Evolutionary conservation across 2,797 vertebrate genomes (phyloP).

Genomic region (Pseudocheirus occidentalis): DNA sequence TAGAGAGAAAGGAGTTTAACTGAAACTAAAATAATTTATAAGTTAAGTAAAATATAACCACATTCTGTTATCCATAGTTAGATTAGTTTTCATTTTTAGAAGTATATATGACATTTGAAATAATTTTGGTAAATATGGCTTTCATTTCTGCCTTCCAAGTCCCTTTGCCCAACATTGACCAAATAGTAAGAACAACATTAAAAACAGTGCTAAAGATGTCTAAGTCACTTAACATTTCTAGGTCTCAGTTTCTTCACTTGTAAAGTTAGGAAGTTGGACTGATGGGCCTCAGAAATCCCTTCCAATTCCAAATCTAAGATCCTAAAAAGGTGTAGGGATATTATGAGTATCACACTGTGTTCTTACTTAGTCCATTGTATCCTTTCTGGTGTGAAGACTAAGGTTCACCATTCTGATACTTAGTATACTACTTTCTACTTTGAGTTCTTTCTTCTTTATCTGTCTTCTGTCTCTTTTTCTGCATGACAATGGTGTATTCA

Average conservation of each 20-base stretch:
- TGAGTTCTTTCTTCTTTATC: neutral
- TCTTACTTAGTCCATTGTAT: neutral
- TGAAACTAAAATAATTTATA: conserved; percentile 78
- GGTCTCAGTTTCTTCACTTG: neutral
- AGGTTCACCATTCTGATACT: neutral
- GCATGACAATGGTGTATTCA: neutral
- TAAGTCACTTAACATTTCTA: neutral
- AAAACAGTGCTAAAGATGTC: conserved; percentile 56
- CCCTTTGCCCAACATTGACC: conserved; percentile 63
- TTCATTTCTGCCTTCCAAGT: conserved; percentile 60
- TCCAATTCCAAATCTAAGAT: neutral
- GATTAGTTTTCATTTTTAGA: conserved; percentile 75
- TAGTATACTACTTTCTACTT: neutral
- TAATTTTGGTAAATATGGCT: conserved; percentile 71
- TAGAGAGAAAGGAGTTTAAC: conserved; percentile 77
- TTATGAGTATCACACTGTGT: neutral
- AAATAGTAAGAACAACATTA: conserved; percentile 55
- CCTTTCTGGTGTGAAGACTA: neutral
- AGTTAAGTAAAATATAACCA: conserved; percentile 66
- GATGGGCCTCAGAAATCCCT: neutral
- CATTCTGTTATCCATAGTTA: conserved; percentile 69
- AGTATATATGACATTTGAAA: conserved; percentile 76
- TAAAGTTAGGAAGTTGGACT: neutral
- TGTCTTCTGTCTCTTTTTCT: neutral
- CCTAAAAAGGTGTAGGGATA: neutral